Conservation (phyloP, 2,797 vertebrate genomes). For the Craterocephalus amniculus region DNA sequence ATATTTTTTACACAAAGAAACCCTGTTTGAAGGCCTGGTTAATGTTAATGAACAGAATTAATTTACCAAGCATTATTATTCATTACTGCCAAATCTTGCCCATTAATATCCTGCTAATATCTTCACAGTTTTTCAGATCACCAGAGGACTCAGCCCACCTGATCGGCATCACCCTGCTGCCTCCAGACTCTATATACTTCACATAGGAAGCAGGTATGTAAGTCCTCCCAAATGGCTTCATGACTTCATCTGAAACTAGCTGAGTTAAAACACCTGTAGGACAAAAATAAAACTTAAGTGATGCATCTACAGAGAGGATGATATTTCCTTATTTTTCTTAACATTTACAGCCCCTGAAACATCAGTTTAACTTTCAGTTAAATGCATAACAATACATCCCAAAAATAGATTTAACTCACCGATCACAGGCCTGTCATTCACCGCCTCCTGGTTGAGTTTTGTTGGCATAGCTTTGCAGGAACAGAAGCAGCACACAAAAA, state of each 20-base stretch:
- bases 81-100: neutral
- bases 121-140: neutral
- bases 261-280: constrained; percentile 84
- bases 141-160: constrained; percentile 63
- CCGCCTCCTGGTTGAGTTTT: constrained; percentile 6
- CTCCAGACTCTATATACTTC: constrained; percentile 83
- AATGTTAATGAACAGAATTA: neutral
- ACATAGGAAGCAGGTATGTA: constrained; percentile 86
- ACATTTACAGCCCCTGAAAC: neutral
- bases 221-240: constrained; percentile 79
- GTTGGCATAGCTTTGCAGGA: constrained; percentile 39
- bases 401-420: constrained; percentile 57
- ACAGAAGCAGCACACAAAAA: constrained; percentile 33
- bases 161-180: constrained; percentile 84
- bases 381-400: neutral
- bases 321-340: neutral
- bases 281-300: constrained; percentile 11
- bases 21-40: neutral
- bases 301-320: neutral
- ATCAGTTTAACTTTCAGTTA: neutral
- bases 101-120: neutral
- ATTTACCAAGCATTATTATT: neutral
- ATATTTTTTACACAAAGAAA: neutral
- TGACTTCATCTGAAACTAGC: constrained; percentile 69
- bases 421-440: constrained; percentile 77